Percentiles rank a stretch among this genome's conserved stretches.
Evolutionary conservation across 1,140 invertebrate species (phyloP).

Genomic region (Apis mellifera): Amel_HAv3.1 CM009936.2:9594001-9594500

Average conservation of each 20-base stretch:
- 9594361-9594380: conserved; percentile 50
- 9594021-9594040: no score
- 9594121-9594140: no score
- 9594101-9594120: no score
- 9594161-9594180: no score
- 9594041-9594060: no score
- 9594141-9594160: no score
- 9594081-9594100: no score
- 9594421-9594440: conserved; percentile 30
- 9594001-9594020: no score
- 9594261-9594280: conserved; percentile 27
- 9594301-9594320: conserved; percentile 24
- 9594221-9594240: no score
- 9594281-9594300: conserved; percentile 25
- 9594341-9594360: conserved; percentile 51
- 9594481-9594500: not conserved
- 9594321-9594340: conserved; percentile 44
- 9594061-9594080: no score
- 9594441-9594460: conserved; percentile 17
- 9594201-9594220: no score
- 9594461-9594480: conserved; percentile 10
- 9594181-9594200: no score
- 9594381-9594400: conserved; percentile 43
- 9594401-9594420: conserved; percentile 18
- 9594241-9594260: conserved; percentile 24